Evolutionary conservation across 2,888 invertebrate genomes (phyloP), one percentile per base, ranked within the genome.

Genomic region (Cerceris ruficornis): DNA sequence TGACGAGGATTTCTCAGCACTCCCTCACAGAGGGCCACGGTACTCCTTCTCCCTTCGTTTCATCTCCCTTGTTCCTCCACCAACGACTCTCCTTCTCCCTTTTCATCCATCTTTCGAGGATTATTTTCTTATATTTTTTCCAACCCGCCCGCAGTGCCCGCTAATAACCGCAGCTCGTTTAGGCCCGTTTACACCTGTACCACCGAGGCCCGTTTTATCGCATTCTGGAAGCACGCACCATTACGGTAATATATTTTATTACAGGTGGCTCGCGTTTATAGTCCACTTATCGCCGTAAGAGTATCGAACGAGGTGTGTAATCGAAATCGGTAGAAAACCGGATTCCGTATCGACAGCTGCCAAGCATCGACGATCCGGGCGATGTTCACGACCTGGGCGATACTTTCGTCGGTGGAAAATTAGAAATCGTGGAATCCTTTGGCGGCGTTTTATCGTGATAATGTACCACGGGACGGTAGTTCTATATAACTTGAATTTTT

Each of bases 151-250:
- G 88, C 69, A 73, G 86, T 81, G 79, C 75, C 81, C 82, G 82
- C 87, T 90, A 91, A 91, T 91, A 91, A 88, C 85, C 84, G 85
- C 87, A 75, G 85, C 86, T 90, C 88, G 87, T 89, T 90, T 86
- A 87, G 82, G 86, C 84, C 82, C 87, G 88, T 90, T 91, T 90
- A 90, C 90, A 90, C 89, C 89, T 90, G 88, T 87, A 80, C 69
- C 68, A 58, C 46, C 75, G 79, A 75, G 55, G 79, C 73, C 79
- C 78, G 75, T 82, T 87, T 86, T 87, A 88, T 84, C 83, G 81
- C 69, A 42, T 59, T 71, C 72, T 78, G 49, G 41, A 80, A 82
- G 75, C 74, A 75, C 67, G 79, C 74, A 74, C 84, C 83, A 88
- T 88, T 88, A 86, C 85, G 76, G 83, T 88, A 85, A 87, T 88